Evolutionary conservation across 1,140 invertebrate genomes (phyloP).

Genomic region (Anoplophora glabripennis): DNA sequence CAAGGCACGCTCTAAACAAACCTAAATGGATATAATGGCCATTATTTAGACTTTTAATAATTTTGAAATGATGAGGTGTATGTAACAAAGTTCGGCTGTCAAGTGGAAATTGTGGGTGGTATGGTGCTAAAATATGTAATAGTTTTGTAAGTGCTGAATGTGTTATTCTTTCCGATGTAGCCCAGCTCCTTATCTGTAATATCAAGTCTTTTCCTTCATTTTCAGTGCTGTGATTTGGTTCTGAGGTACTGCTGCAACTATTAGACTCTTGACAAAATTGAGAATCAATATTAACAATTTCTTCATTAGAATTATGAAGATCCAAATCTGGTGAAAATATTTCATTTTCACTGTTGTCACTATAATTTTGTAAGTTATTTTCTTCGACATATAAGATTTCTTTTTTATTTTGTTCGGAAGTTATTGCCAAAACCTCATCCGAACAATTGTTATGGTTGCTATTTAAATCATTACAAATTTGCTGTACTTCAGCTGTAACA

Average conservation of each 20-base stretch:
- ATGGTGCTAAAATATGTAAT: conserved; percentile 11
- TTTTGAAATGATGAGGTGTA: conserved; percentile 1
- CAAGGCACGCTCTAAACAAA: conserved; percentile 1
- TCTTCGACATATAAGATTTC: not conserved
- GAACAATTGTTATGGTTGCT: no score
- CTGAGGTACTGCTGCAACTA: not conserved
- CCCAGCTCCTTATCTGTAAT: not conserved
- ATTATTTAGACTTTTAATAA: not conserved
- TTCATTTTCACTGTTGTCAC: not conserved
- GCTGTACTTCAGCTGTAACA: not conserved
- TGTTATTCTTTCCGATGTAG: not conserved
- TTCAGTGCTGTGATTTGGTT: not conserved
- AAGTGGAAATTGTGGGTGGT: conserved; percentile 4
- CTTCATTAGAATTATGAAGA: not conserved
- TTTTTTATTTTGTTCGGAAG: not conserved
- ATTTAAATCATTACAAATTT: not conserved
- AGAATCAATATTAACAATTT: not conserved
- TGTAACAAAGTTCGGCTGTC: conserved; percentile 4
- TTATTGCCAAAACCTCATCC: no score
- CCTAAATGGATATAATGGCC: conserved; percentile 10
- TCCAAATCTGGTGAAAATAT: not conserved
- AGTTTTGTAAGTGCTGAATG: conserved; percentile 1
- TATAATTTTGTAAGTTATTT: not conserved
- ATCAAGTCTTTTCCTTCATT: not conserved
- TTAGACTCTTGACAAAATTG: not conserved